phyloP scores from a whole-genome alignment of 1,140 invertebrate genomes.

The Drosophila eugracilis region DNA sequence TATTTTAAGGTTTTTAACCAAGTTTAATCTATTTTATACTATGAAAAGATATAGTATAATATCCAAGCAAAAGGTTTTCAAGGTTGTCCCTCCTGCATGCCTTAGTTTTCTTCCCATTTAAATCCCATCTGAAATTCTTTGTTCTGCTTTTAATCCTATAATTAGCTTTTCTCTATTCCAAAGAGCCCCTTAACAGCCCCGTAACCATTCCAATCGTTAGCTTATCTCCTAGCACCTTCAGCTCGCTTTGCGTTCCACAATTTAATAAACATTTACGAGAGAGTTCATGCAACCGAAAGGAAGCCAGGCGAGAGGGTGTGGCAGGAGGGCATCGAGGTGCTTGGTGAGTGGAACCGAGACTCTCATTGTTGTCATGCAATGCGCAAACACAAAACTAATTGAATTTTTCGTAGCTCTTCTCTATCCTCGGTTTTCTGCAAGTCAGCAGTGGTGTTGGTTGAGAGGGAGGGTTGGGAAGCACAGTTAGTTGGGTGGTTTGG shows the following conservation, averaged over 20 bases:
- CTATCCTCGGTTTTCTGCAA: slow-evolving; percentile 46
- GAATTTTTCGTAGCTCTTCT: slow-evolving; percentile 67
- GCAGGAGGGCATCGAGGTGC: background rate
- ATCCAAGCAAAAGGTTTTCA: no score
- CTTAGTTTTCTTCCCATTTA: background rate
- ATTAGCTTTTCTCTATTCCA: slow-evolving; percentile 36
- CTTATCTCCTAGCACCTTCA: slow-evolving; percentile 43
- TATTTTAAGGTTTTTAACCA: background rate
- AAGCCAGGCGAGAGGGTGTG: background rate
- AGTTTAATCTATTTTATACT: background rate
- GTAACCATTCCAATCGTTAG: slow-evolving; percentile 25
- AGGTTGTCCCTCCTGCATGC: background rate
- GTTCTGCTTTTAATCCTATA: slow-evolving; percentile 4
- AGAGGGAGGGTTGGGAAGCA: background rate
- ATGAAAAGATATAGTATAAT: no score
- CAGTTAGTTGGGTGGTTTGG: background rate
- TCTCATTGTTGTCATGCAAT: slow-evolving; percentile 78
- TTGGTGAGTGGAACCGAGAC: slow-evolving; percentile 13
- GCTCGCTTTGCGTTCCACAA: slow-evolving; percentile 9
- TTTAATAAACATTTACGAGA: slow-evolving; percentile 69
- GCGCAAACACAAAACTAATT: slow-evolving; percentile 82
- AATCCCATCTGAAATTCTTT: background rate
- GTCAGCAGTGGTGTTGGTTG: slow-evolving; percentile 32
- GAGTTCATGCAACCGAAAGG: slow-evolving; percentile 16
- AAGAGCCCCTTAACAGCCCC: slow-evolving; percentile 19